Base-by-base conservation (phyloP, 2,113 vertebrate species). In the Tonatia bakeri region DNA sequence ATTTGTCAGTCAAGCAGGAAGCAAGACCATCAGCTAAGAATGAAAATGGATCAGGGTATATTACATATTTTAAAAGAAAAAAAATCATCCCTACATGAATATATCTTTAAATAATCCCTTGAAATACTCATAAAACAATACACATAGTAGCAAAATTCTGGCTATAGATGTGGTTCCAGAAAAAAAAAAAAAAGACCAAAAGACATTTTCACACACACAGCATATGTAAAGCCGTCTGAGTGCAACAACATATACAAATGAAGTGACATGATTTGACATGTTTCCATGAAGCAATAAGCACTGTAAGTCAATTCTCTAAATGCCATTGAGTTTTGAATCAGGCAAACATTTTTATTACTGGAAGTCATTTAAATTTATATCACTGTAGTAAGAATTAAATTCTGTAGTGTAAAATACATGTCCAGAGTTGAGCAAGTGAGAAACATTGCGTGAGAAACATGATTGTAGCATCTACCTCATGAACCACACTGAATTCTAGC, bases 201-300 rank as follows among this genome's bases (percentile, higher is more conserved):
- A 96, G 96, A 93, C 84, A 90, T 95, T 94, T 97, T 97, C 96
- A 96, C 38, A 94, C 64, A 95, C 50, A 96, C n/a, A 94, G 82
- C 96, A 97, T 96, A 97, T 96, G 94, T 87, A 91, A 85, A 97
- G 52, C 91, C 83, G 87, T 94, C 86, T 96, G 94, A 96, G 52
- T 70, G 70, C 87, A 89, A 59, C 54, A 96, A 91, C 93, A 90
- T 91, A 93, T 81, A 94, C 56, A 90, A 96, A 94, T 5, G 33
- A 83, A 96, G 59, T 91, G 96, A 87, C 73, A 47, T 36, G 56
- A 84, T 91, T 93, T 96, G 96, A 94, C 95, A 90, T 20, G 16
- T 93, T 83, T 96, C 94, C 94, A 96, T 24, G 36, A 94, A 43
- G 84, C 70, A 83, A 86, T 38, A 43, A 92, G 87, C 79, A 90